Evolutionary conservation across 2,797 vertebrate genomes (phyloP), one percentile per base, ranked within the genome.

Genomic region (Leuciscus waleckii): DNA sequence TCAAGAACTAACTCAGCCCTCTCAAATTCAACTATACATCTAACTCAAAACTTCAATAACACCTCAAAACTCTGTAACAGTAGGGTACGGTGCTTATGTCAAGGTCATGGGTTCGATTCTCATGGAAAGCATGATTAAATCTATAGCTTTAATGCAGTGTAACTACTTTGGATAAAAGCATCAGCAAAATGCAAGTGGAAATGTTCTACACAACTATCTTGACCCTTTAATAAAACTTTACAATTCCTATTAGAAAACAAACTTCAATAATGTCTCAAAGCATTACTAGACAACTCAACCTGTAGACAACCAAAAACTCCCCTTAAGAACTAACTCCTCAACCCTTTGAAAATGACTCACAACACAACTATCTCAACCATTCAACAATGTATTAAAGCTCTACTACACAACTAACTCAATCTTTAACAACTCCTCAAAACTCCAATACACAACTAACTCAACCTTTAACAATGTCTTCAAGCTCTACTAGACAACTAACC

Each of bases 381-480:
- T 16, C 14, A 2, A 32, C 1, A 65, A 17, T 13, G 2, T 14
- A 7, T 65, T 17, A 67, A 37, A 68, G 35, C 17, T 32, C 7
- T 3, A 68, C 17, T 35, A 19, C 3, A 68, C 1, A 21, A 10
- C 14, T 68, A 37, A 37, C 63, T 3, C 13, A 67, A 7, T 0
- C 29, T 17, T 2, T 0, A 35, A 29, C 13, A 67, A 4, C 1
- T 0, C 56, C 39, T 41, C 39, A 41, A 41, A 39, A 0, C 23
- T 5, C n/a, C 5, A 63, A 1, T 29, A 63, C 5, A 29, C 61
- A 35, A 35, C 14, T 35, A 37, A 37, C 63, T 3, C 13, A 43
- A 26, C 0, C 10, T 1, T 41, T 0, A 10, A 23, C 6, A 41
- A 21, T 4, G 1, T 1, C 19, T 16, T 0, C 35, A 39, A 41